Percentiles rank a stretch among this genome's conserved stretches.
These are phyloP conservation scores for Amphiura filiformis DNA, from an alignment of 35 echinoderm and acorn worm genomes.

Conservation along the genomic window DNA sequence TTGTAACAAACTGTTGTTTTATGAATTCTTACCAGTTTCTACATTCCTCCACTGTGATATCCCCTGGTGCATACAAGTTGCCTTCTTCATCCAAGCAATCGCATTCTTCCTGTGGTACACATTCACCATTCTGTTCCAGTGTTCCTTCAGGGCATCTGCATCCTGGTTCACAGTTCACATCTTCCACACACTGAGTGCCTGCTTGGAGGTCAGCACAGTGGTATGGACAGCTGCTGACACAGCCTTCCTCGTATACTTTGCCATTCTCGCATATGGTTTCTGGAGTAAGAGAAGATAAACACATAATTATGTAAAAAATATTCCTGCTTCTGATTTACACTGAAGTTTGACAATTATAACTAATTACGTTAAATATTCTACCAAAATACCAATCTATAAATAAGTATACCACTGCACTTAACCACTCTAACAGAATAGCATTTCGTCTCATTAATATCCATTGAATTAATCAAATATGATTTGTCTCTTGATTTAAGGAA, in stretches of 20 bases:
- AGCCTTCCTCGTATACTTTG: slow-evolving; percentile 47
- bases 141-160: slow-evolving; percentile 14
- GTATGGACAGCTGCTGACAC: slow-evolving; percentile 64
- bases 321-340: neutral
- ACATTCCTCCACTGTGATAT: neutral
- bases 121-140: slow-evolving; percentile 8
- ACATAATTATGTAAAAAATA: neutral
- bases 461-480: too few species aligned
- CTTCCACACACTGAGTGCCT: slow-evolving; percentile 47
- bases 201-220: slow-evolving; percentile 77
- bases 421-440: too few species aligned
- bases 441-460: too few species aligned
- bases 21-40: slow-evolving; percentile 15
- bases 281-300: slow-evolving; percentile 12
- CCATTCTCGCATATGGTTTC: slow-evolving; percentile 52
- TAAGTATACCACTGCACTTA: too few species aligned
- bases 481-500: too few species aligned
- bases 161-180: slow-evolving; percentile 9
- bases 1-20: too few species aligned
- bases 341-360: neutral
- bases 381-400: too few species aligned
- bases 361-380: neutral
- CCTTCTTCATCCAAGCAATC: slow-evolving; percentile 51
- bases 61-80: neutral
- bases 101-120: slow-evolving; percentile 30